Evolutionary conservation across 2,888 invertebrate species (phyloP).

Genomic region (Morinoia aosen): DNA sequence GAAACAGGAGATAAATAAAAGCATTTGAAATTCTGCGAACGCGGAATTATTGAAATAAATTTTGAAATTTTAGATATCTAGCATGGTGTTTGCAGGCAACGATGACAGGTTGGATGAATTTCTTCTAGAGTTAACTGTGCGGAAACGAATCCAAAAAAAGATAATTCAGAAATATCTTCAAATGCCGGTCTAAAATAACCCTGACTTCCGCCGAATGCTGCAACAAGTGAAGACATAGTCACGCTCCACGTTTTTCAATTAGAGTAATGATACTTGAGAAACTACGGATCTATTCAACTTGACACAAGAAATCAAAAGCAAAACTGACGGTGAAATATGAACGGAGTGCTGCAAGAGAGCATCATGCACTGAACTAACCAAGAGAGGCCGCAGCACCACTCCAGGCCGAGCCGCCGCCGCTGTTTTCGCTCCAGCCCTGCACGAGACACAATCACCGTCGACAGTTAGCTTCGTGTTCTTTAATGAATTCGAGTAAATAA

Average conservation of each 20-base stretch:
- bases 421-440: slow-evolving; percentile 30
- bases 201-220: too few species aligned
- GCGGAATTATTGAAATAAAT: too few species aligned
- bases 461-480: not conserved
- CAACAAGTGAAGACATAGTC: not conserved
- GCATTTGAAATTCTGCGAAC: too few species aligned
- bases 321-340: not conserved
- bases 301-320: not conserved
- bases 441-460: not conserved
- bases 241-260: not conserved
- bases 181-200: too few species aligned
- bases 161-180: not conserved
- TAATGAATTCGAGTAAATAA: too few species aligned
- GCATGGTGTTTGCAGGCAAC: too few species aligned
- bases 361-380: not conserved
- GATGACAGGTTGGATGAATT: too few species aligned
- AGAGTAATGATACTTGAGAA: not conserved
- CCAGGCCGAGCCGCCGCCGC: slow-evolving; percentile 32
- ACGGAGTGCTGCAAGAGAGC: not conserved
- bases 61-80: too few species aligned
- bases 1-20: too few species aligned
- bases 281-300: not conserved
- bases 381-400: not conserved
- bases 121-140: too few species aligned
- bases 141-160: too few species aligned